phyloP scores from a whole-genome alignment of 2,113 vertebrate genomes.

The Sceloporus tristichus region DNA sequence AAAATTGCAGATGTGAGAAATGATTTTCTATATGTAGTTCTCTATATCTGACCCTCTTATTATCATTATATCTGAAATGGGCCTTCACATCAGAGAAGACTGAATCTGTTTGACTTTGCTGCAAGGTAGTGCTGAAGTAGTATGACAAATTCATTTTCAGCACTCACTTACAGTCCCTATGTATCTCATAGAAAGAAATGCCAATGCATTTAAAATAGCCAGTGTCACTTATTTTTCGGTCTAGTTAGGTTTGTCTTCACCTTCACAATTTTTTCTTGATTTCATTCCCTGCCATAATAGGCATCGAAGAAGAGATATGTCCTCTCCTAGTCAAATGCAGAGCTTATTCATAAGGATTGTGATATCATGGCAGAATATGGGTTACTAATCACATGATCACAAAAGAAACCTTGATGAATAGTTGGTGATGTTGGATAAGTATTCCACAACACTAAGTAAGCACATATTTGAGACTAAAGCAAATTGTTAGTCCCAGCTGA shows the following conservation, averaged over 20 bases:
- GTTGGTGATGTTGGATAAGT: background rate
- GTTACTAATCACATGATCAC: too few relatives aligned
- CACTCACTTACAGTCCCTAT: slow-evolving; percentile 28
- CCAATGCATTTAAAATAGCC: slow-evolving; percentile 44
- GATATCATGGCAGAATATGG: background rate
- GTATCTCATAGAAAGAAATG: slow-evolving; percentile 36
- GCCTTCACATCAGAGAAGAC: slow-evolving; percentile 24
- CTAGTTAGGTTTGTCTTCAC: slow-evolving; percentile 14
- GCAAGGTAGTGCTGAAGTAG: slow-evolving; percentile 46
- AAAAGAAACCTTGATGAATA: too few relatives aligned
- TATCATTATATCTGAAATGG: slow-evolving; percentile 2
- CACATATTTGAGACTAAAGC: too few relatives aligned
- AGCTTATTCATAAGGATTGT: background rate
- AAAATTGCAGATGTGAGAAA: slow-evolving; percentile 24
- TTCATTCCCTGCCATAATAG: background rate
- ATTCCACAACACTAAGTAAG: background rate
- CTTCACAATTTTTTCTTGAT: background rate
- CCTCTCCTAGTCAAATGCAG: background rate
- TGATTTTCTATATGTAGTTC: slow-evolving; percentile 2
- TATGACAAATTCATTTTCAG: slow-evolving; percentile 33
- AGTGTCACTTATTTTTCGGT: background rate
- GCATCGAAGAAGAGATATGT: background rate
- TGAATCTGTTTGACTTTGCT: slow-evolving; percentile 55
- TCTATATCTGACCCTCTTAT: background rate
- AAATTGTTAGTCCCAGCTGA: background rate